These are phyloP conservation scores for Lepidonotus clava DNA, from an alignment of 2,888 invertebrate species.

Conservation along the genomic window DNA sequence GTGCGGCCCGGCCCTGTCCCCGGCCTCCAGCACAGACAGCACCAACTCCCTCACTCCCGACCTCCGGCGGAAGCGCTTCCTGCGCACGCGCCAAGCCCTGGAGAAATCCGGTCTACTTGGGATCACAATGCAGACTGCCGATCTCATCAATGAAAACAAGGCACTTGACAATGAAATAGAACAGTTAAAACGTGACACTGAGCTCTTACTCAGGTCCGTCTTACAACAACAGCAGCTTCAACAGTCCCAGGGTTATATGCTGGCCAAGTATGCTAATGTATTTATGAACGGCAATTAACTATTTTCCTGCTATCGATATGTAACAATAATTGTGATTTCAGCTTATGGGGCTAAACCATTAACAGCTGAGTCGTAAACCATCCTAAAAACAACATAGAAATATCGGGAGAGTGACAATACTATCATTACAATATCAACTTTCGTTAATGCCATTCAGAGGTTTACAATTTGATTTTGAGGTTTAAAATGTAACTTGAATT, in stretches of 20 bases:
- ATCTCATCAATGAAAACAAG: conserved; percentile 84
- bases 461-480: too few species aligned
- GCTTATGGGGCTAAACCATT: too few species aligned
- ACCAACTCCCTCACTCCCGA: neutral
- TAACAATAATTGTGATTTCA: too few species aligned
- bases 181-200: conserved; percentile 84
- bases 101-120: conserved; percentile 82
- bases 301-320: too few species aligned
- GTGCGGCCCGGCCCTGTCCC: too few species aligned
- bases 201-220: conserved; percentile 84
- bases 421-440: too few species aligned
- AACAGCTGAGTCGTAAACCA: too few species aligned
- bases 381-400: too few species aligned
- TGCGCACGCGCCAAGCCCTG: conserved; percentile 69
- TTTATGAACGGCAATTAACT: neutral
- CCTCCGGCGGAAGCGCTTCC: conserved; percentile 64
- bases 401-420: too few species aligned
- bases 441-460: too few species aligned
- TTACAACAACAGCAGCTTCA: conserved; percentile 82
- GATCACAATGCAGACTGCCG: conserved; percentile 85
- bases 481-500: too few species aligned
- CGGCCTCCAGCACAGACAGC: neutral
- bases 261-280: conserved; percentile 22
- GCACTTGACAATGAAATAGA: conserved; percentile 84
- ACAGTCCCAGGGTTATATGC: conserved; percentile 15